These are phyloP conservation scores for Archaeoteleia sp. DNA, from an alignment of 2,888 invertebrate genomes.

Conservation along the genomic window DNA sequence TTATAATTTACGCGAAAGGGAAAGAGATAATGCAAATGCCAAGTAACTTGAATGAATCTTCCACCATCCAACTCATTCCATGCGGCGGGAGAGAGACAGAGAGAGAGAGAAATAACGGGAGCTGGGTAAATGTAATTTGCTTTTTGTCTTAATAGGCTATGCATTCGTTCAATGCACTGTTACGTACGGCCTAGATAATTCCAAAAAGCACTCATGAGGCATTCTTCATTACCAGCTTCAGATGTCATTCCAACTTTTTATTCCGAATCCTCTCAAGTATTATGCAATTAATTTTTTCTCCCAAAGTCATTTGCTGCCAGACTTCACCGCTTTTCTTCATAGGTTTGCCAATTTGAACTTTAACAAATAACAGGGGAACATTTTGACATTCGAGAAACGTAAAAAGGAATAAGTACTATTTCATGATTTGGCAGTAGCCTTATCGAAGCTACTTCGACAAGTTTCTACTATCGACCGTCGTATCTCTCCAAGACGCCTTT, in stretches of 20 bases:
- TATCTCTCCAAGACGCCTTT: conserved; percentile 45
- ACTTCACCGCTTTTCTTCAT: too few relatives aligned
- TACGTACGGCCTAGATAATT: conserved; percentile 36
- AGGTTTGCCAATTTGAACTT: too few relatives aligned
- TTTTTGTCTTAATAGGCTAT: conserved; percentile 38
- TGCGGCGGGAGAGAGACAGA: conserved; percentile 3
- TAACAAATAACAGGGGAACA: too few relatives aligned
- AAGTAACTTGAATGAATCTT: conserved; percentile 42
- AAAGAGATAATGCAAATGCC: conserved; percentile 41
- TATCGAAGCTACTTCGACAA: conserved; percentile 45
- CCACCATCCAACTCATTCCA: conserved; percentile 15
- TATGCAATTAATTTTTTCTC: conserved; percentile 26
- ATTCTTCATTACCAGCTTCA: conserved; percentile 16
- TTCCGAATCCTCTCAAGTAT: conserved; percentile 8
- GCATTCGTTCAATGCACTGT: conserved; percentile 31
- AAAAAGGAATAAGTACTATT: conserved; percentile 25
- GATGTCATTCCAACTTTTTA: conserved; percentile 16
- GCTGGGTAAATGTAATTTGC: conserved; percentile 27
- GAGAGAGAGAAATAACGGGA: conserved; percentile 11
- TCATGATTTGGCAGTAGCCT: conserved; percentile 37
- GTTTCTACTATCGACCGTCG: conserved; percentile 50
- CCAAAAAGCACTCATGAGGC: conserved; percentile 19
- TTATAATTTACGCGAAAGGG: conserved; percentile 38
- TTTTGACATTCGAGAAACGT: too few relatives aligned
- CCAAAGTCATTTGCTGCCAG: conserved; percentile 2